phyloP scores from a whole-genome alignment of 2,797 vertebrate species.

The Sciurus vulgaris region DNA sequence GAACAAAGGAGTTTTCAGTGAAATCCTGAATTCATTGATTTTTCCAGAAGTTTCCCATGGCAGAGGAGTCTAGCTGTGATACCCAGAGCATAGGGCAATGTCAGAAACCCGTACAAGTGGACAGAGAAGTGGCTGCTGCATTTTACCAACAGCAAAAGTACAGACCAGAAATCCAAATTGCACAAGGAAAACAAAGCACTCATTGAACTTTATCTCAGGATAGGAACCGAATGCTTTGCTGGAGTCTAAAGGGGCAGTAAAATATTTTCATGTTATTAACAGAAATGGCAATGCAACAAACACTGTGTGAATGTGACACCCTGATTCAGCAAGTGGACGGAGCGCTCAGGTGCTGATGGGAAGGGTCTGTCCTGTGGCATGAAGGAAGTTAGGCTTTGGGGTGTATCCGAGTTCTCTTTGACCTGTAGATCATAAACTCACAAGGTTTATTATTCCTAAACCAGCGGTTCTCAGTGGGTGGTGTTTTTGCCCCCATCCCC shows the following conservation, averaged over 20 bases:
- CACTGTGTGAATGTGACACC: background rate
- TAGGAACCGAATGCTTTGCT: background rate
- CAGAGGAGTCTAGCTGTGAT: background rate
- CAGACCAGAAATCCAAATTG: background rate
- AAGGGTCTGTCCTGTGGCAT: background rate
- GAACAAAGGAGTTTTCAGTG: background rate
- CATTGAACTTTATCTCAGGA: background rate
- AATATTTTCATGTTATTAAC: background rate
- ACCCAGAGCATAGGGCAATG: background rate
- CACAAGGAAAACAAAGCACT: background rate
- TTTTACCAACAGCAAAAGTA: background rate
- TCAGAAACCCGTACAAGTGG: background rate
- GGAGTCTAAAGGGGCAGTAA: background rate
- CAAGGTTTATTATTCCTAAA: background rate
- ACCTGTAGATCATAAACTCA: background rate
- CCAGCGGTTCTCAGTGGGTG: background rate
- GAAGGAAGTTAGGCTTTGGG: background rate
- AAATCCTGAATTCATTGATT: background rate
- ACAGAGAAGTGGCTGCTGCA: background rate
- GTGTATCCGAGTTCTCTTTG: background rate
- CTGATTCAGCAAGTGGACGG: background rate
- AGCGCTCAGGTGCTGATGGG: background rate
- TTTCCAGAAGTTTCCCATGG: background rate
- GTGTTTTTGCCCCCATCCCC: background rate
- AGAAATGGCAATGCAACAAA: conserved; percentile 22